These are phyloP conservation scores for Julus scanicus DNA, from an alignment of 2,888 invertebrate genomes.

Conservation along the genomic window DNA sequence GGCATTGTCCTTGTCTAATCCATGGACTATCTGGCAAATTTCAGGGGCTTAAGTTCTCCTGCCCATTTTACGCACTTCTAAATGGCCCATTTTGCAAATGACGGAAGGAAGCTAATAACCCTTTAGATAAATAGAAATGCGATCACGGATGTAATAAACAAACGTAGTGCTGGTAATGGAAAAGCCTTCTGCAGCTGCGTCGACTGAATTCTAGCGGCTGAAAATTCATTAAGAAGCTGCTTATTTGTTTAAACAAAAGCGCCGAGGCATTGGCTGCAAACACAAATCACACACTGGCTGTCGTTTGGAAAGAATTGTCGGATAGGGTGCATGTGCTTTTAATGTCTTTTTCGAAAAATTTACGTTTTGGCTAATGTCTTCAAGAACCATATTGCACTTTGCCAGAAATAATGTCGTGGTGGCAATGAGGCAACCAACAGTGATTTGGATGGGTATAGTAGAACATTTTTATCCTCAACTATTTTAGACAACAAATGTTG, in stretches of 20 bases:
- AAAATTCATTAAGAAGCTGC: background rate
- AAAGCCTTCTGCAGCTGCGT: background rate
- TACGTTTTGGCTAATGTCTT: background rate
- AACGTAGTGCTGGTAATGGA: background rate
- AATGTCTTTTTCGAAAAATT: background rate
- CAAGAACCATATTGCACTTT: background rate
- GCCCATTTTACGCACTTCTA: background rate
- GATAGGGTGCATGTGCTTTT: background rate
- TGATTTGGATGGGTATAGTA: too few relatives aligned
- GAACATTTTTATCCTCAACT: too few relatives aligned
- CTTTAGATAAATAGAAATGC: slow-evolving; percentile 19
- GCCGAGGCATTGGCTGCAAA: background rate
- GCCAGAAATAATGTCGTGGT: too few relatives aligned
- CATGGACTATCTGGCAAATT: background rate
- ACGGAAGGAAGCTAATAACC: slow-evolving; percentile 8
- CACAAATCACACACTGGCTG: background rate
- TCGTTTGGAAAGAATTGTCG: background rate
- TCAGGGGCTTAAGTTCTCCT: background rate
- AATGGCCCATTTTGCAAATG: slow-evolving; percentile 6
- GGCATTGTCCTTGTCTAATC: background rate
- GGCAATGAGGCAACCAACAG: too few relatives aligned
- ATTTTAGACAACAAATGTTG: too few relatives aligned
- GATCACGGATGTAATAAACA: slow-evolving; percentile 11
- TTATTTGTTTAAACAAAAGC: background rate
- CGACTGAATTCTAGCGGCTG: background rate